Evolutionary conservation across 2,888 invertebrate genomes (phyloP).

Genomic region (Caenorhabditis macrosperma): DNA sequence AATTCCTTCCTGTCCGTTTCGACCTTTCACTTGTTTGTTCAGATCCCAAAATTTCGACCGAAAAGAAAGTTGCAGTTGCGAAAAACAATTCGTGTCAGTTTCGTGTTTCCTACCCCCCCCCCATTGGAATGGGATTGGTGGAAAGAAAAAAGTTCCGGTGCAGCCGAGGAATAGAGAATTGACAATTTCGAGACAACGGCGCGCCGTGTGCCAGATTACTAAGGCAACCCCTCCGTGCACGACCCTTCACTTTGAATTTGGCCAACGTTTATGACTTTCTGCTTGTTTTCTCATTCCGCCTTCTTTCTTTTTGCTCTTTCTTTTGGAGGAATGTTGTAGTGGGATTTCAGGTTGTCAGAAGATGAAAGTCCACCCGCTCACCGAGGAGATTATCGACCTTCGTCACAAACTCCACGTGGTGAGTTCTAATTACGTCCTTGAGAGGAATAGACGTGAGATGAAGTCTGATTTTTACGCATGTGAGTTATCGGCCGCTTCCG

Average conservation of each 20-base stretch:
- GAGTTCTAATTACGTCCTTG: not conserved
- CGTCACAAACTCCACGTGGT: conserved; percentile 37
- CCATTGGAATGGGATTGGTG: not conserved
- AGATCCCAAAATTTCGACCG: too few relatives aligned
- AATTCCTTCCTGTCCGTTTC: too few relatives aligned
- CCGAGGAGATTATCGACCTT: conserved; percentile 33
- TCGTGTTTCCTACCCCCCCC: too few relatives aligned
- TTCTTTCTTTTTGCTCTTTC: not conserved
- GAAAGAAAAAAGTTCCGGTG: not conserved
- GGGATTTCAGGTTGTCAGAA: not conserved
- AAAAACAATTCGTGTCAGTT: too few relatives aligned
- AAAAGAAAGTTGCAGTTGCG: too few relatives aligned
- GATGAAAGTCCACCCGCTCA: conserved; percentile 22
- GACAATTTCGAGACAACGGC: not conserved
- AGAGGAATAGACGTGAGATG: not conserved
- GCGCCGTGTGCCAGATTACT: conserved; percentile 23
- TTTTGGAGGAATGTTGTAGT: not conserved
- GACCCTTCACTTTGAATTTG: conserved; percentile 38
- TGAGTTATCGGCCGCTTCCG: too few relatives aligned
- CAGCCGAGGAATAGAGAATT: not conserved
- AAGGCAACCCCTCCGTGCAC: conserved; percentile 24
- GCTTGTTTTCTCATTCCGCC: conserved; percentile 20
- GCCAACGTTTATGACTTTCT: conserved; percentile 30
- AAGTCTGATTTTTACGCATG: too few relatives aligned
- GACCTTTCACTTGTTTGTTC: too few relatives aligned